Percentiles rank a stretch among this genome's conserved stretches.
phyloP scores from a whole-genome alignment of 1,140 invertebrate species.

The Ptiloglossa arizonensis region DNA sequence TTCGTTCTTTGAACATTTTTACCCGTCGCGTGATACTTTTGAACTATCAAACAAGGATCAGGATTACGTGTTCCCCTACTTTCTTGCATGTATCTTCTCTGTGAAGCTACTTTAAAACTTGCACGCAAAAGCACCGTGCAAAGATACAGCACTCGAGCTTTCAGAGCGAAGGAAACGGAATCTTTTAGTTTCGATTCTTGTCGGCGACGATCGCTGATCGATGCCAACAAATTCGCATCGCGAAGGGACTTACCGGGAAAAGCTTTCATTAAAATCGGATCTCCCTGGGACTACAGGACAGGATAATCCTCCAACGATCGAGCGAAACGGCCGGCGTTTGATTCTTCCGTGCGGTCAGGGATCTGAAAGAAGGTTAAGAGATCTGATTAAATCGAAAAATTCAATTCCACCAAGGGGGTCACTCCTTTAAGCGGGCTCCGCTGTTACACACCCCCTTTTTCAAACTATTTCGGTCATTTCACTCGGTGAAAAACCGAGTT shows the following conservation, averaged over 20 bases:
- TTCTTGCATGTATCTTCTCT: too few relatives aligned
- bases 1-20: too few relatives aligned
- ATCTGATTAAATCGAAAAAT: slow-evolving; percentile 27
- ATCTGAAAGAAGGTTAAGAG: slow-evolving; percentile 40
- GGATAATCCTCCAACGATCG: slow-evolving; percentile 51
- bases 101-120: too few relatives aligned
- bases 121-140: too few relatives aligned
- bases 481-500: background rate
- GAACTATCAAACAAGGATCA: too few relatives aligned
- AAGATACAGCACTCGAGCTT: too few relatives aligned
- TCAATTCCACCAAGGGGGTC: background rate
- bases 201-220: background rate
- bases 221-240: slow-evolving; percentile 23
- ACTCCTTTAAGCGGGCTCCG: background rate
- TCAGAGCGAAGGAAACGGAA: background rate
- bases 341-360: slow-evolving; percentile 32
- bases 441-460: too few relatives aligned
- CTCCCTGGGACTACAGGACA: slow-evolving; percentile 20
- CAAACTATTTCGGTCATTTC: background rate
- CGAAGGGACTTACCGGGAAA: slow-evolving; percentile 48
- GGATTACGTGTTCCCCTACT: too few relatives aligned
- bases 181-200: background rate
- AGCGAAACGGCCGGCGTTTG: slow-evolving; percentile 21
- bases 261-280: slow-evolving; percentile 59
- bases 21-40: too few relatives aligned